phyloP scores from a whole-genome alignment of 2,888 invertebrate genomes.

The Habroteleia sp. region DNA sequence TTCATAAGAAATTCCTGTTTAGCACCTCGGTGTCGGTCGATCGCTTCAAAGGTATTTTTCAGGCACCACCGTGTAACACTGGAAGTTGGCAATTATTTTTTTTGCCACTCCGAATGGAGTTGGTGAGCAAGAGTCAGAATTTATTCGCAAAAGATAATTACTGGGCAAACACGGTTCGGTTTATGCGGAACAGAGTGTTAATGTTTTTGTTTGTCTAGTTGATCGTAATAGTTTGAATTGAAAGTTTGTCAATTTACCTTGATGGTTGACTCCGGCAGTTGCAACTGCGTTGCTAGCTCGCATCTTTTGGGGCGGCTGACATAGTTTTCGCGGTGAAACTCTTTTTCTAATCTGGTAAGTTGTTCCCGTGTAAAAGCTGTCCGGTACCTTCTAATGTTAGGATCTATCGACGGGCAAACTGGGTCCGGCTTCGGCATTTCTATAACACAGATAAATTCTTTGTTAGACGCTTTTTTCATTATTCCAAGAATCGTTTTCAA shows the following conservation, averaged over 20 bases:
- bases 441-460: constrained; percentile 26
- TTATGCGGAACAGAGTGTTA: too few relatives aligned
- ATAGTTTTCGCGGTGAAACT: constrained; percentile 98
- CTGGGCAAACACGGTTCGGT: constrained; percentile 67
- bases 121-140: constrained; percentile 27
- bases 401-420: constrained; percentile 81
- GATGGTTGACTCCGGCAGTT: constrained; percentile 97
- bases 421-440: background rate
- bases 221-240: background rate
- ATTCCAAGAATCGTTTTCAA: constrained; percentile 38
- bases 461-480: constrained; percentile 17
- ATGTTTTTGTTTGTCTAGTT: background rate
- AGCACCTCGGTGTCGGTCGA: constrained; percentile 44
- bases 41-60: constrained; percentile 45
- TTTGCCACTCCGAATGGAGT: constrained; percentile 66
- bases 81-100: constrained; percentile 61
- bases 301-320: constrained; percentile 97
- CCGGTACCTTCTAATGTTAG: constrained; percentile 92
- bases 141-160: constrained; percentile 69
- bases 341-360: constrained; percentile 94
- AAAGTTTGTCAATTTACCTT: constrained; percentile 85
- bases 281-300: constrained; percentile 95
- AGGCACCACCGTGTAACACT: constrained; percentile 58
- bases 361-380: constrained; percentile 99
- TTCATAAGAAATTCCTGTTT: constrained; percentile 41